These are phyloP conservation scores for Herpetotheres cachinnans DNA, from an alignment of 2,113 vertebrate species.

Conservation along the genomic window DNA sequence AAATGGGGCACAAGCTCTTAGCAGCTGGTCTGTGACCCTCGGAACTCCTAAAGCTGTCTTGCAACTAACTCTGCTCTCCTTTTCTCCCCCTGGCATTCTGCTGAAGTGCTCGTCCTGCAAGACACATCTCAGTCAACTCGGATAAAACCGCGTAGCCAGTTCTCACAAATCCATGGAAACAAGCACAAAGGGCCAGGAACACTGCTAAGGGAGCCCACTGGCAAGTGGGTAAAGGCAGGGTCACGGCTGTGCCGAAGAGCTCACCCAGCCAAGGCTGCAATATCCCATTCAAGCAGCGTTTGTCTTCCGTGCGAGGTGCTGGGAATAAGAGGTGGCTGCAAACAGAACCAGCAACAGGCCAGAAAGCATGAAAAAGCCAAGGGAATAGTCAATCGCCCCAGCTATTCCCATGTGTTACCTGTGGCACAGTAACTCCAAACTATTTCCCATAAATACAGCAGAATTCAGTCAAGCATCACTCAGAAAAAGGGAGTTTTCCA, in stretches of 20 bases:
- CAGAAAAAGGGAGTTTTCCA: neutral
- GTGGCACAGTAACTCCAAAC: neutral
- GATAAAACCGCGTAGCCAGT: fast-evolving
- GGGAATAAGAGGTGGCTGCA: neutral
- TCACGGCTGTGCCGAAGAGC: neutral
- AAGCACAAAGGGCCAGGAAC: neutral
- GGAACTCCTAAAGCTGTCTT: neutral
- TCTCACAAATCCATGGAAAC: neutral
- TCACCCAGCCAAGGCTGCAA: neutral
- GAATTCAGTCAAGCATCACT: neutral
- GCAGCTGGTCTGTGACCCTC: neutral
- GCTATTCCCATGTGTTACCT: neutral
- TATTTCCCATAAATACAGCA: neutral
- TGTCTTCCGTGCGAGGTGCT: fast-evolving
- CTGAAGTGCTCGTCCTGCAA: neutral
- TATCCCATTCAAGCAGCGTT: neutral
- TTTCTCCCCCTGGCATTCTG: neutral
- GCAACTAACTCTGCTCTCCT: neutral
- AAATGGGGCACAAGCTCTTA: neutral
- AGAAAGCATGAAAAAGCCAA: neutral
- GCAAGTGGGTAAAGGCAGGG: neutral
- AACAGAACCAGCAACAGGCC: neutral
- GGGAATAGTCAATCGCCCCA: neutral
- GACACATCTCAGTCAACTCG: neutral
- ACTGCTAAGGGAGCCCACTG: neutral